Evolutionary conservation across 2,113 vertebrate species (phyloP).

Genomic region (Raja brachyura): DNA sequence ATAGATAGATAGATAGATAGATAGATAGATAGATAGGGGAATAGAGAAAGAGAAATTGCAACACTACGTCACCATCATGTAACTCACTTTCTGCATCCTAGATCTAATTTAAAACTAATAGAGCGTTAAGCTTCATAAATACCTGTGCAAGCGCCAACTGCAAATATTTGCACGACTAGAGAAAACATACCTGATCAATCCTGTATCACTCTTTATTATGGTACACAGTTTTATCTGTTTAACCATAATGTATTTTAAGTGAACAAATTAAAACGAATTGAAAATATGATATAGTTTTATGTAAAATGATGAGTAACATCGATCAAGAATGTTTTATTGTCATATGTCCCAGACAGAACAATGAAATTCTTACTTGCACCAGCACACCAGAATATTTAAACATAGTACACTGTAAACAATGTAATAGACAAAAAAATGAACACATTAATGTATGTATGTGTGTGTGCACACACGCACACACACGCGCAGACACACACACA

Average conservation of each 20-base stretch:
- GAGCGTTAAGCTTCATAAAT: neutral
- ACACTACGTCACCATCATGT: neutral
- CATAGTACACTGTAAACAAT: no score
- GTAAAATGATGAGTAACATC: no score
- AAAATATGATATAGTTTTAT: neutral
- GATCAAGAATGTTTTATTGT: no score
- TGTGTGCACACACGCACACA: no score
- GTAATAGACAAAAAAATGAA: no score
- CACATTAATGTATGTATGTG: no score
- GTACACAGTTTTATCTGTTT: neutral
- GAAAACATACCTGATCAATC: neutral
- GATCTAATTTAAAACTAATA: neutral
- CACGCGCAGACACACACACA: no score
- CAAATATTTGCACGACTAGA: neutral
- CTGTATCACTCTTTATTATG: neutral
- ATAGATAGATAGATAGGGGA: no score
- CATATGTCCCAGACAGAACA: no score
- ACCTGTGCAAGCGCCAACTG: neutral
- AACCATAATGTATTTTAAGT: neutral
- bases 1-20: no score
- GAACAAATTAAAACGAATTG: neutral
- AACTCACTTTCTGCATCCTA: neutral
- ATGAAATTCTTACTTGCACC: no score
- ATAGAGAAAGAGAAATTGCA: neutral
- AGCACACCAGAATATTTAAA: no score